Conservation (phyloP, 37 sponge, comb jelly and placozoan species). For the Eunapius fragilis region DNA sequence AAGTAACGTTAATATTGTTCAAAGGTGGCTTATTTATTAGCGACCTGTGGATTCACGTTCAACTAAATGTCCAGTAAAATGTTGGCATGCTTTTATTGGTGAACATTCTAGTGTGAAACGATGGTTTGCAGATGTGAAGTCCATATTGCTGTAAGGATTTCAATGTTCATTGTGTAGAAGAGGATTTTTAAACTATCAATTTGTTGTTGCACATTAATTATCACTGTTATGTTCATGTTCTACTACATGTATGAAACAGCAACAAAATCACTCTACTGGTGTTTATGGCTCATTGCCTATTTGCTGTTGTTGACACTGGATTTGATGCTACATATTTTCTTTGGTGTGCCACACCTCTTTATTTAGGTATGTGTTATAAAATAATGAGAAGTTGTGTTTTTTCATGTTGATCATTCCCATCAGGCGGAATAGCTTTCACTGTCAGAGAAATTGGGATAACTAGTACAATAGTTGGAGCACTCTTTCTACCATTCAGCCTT, state of each 20-base stretch:
- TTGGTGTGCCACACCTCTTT: conserved; percentile 21
- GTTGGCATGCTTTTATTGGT: background rate
- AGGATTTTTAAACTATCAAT: no score
- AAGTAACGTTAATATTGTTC: no score
- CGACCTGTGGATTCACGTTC: background rate
- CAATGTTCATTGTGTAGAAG: no score
- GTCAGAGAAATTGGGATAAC: conserved; percentile 39
- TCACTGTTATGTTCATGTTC: no score
- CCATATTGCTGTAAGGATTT: background rate
- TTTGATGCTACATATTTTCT: conserved; percentile 48
- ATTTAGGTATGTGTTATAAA: conserved; percentile 5
- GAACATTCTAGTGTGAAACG: background rate
- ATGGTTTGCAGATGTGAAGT: background rate
- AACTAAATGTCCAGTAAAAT: background rate
- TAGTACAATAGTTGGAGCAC: conserved; percentile 23
- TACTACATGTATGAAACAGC: background rate
- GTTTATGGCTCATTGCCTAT: conserved; percentile 23
- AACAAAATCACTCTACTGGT: conserved; percentile 10
- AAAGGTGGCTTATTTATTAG: no score
- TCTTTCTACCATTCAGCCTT: conserved; percentile 28
- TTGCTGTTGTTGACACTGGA: conserved; percentile 43
- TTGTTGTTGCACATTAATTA: no score
- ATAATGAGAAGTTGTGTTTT: background rate
- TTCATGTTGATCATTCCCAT: background rate
- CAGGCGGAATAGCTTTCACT: conserved; percentile 46